These are phyloP conservation scores for Actinia tenebrosa DNA, from an alignment of 64 coral and sea anemone genomes.

Conservation along the genomic window DNA sequence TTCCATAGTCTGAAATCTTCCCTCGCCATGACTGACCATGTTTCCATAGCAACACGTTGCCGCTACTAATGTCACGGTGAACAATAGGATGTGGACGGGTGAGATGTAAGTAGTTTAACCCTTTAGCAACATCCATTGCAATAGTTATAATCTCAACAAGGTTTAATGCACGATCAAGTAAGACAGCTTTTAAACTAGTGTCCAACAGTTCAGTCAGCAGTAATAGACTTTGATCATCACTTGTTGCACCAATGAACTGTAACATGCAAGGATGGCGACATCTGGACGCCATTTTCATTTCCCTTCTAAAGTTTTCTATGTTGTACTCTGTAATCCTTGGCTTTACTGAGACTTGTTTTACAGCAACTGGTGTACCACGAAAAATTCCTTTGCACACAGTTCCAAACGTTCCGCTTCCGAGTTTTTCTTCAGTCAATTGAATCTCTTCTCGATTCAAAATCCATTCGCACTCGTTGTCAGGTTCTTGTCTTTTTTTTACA, in stretches of 20 bases:
- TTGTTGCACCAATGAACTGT: conserved; percentile 75
- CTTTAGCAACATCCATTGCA: conserved; percentile 40
- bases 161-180: not conserved
- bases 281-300: conserved; percentile 53
- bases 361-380: conserved; percentile 41
- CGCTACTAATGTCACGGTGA: conserved; percentile 58
- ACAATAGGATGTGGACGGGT: conserved; percentile 30
- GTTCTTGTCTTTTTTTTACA: not conserved
- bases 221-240: conserved; percentile 7
- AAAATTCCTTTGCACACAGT: conserved; percentile 22
- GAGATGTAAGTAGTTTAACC: conserved; percentile 51
- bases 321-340: not conserved
- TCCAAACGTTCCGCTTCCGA: conserved; percentile 50
- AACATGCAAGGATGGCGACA: conserved; percentile 62
- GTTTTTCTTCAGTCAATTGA: not conserved
- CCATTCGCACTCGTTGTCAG: conserved; percentile 20
- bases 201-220: conserved; percentile 59
- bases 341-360: conserved; percentile 33
- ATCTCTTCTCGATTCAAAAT: conserved; percentile 30
- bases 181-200: conserved; percentile 23
- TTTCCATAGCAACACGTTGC: conserved; percentile 53
- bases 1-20: conserved; percentile 65
- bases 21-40: conserved; percentile 15
- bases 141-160: not conserved
- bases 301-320: conserved; percentile 32